Conservation (phyloP, 1,140 invertebrate species). For the Drosophila sulfurigaster region DNA sequence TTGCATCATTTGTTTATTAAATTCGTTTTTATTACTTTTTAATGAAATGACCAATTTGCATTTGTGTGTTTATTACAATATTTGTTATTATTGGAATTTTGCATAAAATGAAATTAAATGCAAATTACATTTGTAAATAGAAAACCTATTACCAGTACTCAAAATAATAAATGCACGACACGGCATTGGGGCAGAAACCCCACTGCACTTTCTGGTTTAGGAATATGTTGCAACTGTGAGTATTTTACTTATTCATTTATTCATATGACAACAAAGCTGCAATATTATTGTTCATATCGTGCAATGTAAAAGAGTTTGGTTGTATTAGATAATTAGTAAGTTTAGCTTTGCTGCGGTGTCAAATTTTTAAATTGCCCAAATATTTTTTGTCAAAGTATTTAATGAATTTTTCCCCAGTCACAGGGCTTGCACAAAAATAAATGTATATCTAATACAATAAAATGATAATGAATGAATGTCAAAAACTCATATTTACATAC, state of each 20-base stretch:
- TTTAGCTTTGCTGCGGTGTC: no score
- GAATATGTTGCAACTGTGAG: not conserved
- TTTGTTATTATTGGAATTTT: constrained; percentile 56
- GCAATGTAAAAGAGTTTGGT: constrained; percentile 61
- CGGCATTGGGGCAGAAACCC: constrained; percentile 32
- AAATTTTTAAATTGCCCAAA: no score
- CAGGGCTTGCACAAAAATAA: no score
- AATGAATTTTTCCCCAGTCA: not conserved
- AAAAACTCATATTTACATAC: constrained; percentile 1
- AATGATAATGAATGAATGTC: constrained; percentile 35
- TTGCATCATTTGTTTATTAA: constrained; percentile 30
- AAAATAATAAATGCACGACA: constrained; percentile 40
- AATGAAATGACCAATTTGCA: constrained; percentile 52
- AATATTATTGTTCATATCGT: not conserved
- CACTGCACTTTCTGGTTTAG: not conserved
- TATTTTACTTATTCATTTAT: not conserved
- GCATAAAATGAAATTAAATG: constrained; percentile 68
- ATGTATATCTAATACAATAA: constrained; percentile 9
- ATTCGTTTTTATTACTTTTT: constrained; percentile 57
- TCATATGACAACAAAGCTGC: constrained; percentile 6
- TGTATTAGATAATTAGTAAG: constrained; percentile 63
- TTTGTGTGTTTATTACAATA: constrained; percentile 40
- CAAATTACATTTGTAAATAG: constrained; percentile 63
- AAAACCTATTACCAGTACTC: constrained; percentile 21
- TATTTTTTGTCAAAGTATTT: no score